Percentiles rank a stretch among this genome's conserved stretches.
These are phyloP conservation scores for Omphaloscelis lunosa DNA, from an alignment of 2,888 invertebrate genomes.

Conservation along the genomic window DNA sequence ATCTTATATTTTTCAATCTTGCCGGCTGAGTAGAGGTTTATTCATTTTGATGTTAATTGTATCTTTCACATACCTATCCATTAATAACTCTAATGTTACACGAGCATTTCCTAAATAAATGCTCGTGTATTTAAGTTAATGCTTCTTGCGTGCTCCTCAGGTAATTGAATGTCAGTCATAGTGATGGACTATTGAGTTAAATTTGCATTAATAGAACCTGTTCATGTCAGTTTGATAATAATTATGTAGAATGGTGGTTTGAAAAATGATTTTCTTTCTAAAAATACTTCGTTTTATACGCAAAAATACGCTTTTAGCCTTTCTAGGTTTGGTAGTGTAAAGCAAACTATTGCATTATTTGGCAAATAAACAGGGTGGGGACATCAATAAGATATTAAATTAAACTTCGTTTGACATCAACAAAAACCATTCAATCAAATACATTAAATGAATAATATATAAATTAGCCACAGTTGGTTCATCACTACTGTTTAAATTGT, in stretches of 20 bases:
- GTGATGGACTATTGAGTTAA: conserved; percentile 51
- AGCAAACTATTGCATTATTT: neutral
- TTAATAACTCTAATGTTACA: conserved; percentile 20
- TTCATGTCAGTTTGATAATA: conserved; percentile 23
- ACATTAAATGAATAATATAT: too few relatives aligned
- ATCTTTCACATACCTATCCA: neutral
- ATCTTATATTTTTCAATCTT: neutral
- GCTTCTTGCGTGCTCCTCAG: conserved; percentile 41
- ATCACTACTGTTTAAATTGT: neutral
- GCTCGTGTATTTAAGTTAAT: conserved; percentile 37
- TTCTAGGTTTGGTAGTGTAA: too few relatives aligned
- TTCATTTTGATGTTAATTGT: neutral
- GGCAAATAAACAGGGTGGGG: neutral
- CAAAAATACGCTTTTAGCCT: neutral
- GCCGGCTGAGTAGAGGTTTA: neutral
- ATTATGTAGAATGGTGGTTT: conserved; percentile 4
- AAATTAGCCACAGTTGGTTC: neutral
- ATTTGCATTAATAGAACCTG: conserved; percentile 43
- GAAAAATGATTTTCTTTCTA: conserved; percentile 3
- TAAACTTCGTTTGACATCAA: too few relatives aligned
- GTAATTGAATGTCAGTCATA: conserved; percentile 55
- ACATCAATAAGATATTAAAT: too few relatives aligned
- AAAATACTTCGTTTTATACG: neutral
- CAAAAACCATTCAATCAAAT: too few relatives aligned
- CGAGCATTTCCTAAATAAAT: conserved; percentile 33